Conservation (phyloP, 1,140 invertebrate species). For the Lysiphlebus fabarum region DNA sequence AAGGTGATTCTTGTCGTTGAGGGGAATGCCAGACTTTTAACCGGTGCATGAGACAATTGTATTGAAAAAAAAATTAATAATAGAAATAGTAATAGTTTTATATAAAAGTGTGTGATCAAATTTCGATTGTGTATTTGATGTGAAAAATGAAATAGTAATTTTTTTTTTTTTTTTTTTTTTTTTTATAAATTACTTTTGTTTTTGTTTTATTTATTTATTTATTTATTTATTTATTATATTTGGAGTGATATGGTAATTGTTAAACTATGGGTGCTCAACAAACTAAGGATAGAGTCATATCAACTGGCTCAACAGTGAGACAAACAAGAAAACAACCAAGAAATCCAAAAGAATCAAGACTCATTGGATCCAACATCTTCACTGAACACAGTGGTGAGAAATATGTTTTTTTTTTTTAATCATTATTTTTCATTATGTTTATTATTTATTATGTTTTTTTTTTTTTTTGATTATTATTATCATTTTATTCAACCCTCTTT, state of each 20-base stretch:
- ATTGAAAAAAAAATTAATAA: too few relatives aligned
- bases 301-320: conserved; percentile 65
- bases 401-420: conserved; percentile 12
- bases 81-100: too few relatives aligned
- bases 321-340: conserved; percentile 67
- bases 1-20: too few relatives aligned
- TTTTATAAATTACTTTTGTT: too few relatives aligned
- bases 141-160: too few relatives aligned
- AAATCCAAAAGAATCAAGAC: conserved; percentile 72
- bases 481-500: conserved; percentile 8
- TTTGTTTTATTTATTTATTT: too few relatives aligned
- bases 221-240: too few relatives aligned
- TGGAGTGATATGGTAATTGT: conserved; percentile 45
- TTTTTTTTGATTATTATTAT: background rate
- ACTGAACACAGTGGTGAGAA: conserved; percentile 82
- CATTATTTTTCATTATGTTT: conserved; percentile 9
- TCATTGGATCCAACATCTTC: conserved; percentile 82
- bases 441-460: conserved; percentile 3
- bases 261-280: conserved; percentile 80
- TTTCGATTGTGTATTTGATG: too few relatives aligned
- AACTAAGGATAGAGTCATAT: conserved; percentile 74
- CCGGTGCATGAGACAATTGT: too few relatives aligned
- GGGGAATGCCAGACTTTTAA: too few relatives aligned
- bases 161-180: too few relatives aligned
- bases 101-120: too few relatives aligned